Percentiles rank a stretch among this genome's conserved stretches.
Evolutionary conservation across 2,888 invertebrate species (phyloP).

Genomic region (Zeuzera pyrina): DNA sequence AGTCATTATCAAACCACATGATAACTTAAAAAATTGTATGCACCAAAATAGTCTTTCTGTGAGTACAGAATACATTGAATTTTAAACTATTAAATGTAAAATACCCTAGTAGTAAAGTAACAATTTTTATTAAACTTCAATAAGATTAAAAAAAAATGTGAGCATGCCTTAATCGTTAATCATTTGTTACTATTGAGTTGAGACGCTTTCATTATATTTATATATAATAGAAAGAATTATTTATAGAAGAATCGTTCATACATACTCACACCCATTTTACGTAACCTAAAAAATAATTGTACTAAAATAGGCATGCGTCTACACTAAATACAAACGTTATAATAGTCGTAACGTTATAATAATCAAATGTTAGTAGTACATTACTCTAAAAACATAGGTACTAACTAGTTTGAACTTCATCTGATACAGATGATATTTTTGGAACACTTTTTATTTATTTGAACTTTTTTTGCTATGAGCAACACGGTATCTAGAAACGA

Average conservation of each 20-base stretch:
- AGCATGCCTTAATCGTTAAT: no score
- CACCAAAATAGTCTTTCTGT: no score
- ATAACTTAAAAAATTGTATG: no score
- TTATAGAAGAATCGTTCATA: slow-evolving; percentile 6
- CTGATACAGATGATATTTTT: slow-evolving; percentile 66
- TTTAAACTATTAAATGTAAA: no score
- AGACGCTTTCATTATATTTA: no score
- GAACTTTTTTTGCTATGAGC: slow-evolving; percentile 54
- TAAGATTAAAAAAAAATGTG: no score
- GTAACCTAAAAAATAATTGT: slow-evolving; percentile 60
- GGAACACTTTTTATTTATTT: slow-evolving; percentile 46
- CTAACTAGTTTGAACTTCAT: slow-evolving; percentile 63
- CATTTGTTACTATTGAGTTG: no score
- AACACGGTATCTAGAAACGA: slow-evolving; percentile 23
- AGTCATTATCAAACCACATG: no score
- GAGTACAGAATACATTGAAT: no score
- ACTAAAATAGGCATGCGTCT: slow-evolving; percentile 69
- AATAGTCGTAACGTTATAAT: slow-evolving; percentile 45
- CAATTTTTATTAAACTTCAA: no score
- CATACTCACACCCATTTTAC: slow-evolving; percentile 52
- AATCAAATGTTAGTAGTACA: slow-evolving; percentile 57
- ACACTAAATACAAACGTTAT: slow-evolving; percentile 44
- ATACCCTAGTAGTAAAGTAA: no score
- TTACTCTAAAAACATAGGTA: slow-evolving; percentile 42
- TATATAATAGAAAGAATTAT: neutral